Percentiles rank a stretch among this genome's conserved stretches.
phyloP scores from a whole-genome alignment of 1,140 invertebrate genomes.

The Grapholita molesta region DNA sequence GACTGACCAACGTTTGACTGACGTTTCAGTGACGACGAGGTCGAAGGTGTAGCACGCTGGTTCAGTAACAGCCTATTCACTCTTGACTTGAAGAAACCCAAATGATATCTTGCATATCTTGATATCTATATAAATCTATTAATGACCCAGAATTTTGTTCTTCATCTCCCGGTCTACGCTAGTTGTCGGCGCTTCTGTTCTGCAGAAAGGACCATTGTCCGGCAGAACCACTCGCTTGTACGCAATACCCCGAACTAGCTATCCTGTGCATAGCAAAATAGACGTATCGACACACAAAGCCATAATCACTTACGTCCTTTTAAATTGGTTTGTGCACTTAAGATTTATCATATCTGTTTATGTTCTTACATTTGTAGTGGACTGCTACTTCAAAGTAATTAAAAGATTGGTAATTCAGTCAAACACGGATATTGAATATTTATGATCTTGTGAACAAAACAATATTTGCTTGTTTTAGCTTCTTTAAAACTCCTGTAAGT shows the following conservation, averaged over 20 bases:
- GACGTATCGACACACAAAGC: neutral
- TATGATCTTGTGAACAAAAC: too few species aligned
- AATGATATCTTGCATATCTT: too few species aligned
- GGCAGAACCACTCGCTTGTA: conserved; percentile 32
- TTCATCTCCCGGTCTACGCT: conserved; percentile 31
- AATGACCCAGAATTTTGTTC: neutral
- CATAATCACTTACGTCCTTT: neutral
- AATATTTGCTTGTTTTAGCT: too few species aligned
- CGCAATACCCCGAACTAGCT: neutral
- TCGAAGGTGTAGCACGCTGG: too few species aligned
- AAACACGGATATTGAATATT: neutral
- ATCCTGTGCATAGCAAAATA: neutral
- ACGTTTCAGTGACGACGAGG: too few species aligned
- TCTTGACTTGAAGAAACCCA: too few species aligned
- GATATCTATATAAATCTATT: too few species aligned
- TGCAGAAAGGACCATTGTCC: conserved; percentile 47
- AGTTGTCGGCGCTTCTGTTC: conserved; percentile 49
- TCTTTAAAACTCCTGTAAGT: too few species aligned
- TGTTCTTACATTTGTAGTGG: neutral
- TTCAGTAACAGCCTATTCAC: too few species aligned
- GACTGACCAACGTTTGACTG: too few species aligned
- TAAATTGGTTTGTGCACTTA: neutral
- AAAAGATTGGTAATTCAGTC: neutral
- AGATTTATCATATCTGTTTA: neutral
- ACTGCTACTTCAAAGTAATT: neutral